A percentile compares a stretch with the other conserved stretches of the same genome.
These are phyloP conservation scores for Galerucella nymphaeae DNA, from an alignment of 2,888 invertebrate species.

Conservation along the genomic window DNA sequence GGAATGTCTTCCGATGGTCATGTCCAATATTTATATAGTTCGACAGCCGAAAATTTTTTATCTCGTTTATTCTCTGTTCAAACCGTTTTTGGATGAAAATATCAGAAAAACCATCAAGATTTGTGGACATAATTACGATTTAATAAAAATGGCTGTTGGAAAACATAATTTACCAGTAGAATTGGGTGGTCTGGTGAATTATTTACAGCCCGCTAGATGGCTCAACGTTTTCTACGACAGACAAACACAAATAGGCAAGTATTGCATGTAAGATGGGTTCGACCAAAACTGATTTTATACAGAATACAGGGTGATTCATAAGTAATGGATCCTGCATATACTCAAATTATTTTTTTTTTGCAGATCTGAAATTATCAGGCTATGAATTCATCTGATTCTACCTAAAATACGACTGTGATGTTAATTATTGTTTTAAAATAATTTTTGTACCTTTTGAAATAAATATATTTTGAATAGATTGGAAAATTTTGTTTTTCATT, in stretches of 20 bases:
- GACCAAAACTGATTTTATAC: no score
- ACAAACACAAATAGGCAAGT: constrained; percentile 41
- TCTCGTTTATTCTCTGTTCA: constrained; percentile 52
- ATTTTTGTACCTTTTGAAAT: not conserved
- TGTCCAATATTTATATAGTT: constrained; percentile 51
- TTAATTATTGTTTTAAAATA: not conserved
- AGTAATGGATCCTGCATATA: not conserved
- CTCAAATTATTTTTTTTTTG: constrained; percentile 23
- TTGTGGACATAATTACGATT: constrained; percentile 62
- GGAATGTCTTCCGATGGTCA: constrained; percentile 53
- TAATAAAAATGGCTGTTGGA: constrained; percentile 62
- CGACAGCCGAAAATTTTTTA: constrained; percentile 53
- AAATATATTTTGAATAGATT: not conserved
- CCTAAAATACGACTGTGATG: not conserved
- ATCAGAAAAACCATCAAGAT: constrained; percentile 59
- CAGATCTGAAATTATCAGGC: constrained; percentile 39
- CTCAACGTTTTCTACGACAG: constrained; percentile 38
- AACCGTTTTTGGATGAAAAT: constrained; percentile 56
- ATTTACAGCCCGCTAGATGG: constrained; percentile 39
- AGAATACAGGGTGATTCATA: no score
- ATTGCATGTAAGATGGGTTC: no score
- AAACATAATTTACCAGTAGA: constrained; percentile 63
- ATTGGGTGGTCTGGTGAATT: constrained; percentile 56
- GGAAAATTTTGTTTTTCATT: no score
- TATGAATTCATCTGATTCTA: constrained; percentile 35